These are phyloP conservation scores for Temnothorax rugatulus DNA, from an alignment of 2,888 invertebrate genomes.

Conservation along the genomic window DNA sequence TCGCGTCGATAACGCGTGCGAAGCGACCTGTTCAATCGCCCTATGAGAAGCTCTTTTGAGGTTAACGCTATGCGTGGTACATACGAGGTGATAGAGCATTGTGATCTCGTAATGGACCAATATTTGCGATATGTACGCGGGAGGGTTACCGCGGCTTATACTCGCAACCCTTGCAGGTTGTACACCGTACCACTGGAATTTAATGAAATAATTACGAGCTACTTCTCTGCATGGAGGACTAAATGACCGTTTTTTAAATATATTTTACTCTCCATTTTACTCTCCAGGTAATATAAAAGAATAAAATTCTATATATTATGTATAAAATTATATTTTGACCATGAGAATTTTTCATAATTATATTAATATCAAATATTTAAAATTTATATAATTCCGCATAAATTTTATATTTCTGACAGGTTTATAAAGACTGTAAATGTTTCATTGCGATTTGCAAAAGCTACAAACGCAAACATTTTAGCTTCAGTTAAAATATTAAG, in stretches of 20 bases:
- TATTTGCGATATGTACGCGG: conserved; percentile 80
- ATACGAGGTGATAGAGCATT: conserved; percentile 76
- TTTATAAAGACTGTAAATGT: not conserved
- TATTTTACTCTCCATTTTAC: too few species aligned
- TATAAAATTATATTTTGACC: not conserved
- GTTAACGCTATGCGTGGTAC: conserved; percentile 59
- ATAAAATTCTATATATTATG: not conserved
- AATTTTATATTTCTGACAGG: not conserved
- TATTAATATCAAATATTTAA: not conserved
- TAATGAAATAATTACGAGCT: conserved; percentile 58
- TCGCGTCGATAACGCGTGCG: conserved; percentile 12
- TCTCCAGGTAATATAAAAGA: not conserved
- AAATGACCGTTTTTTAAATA: not conserved
- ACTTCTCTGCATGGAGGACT: conserved; percentile 19
- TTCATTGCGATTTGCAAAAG: not conserved
- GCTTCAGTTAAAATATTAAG: not conserved
- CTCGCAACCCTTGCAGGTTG: conserved; percentile 62
- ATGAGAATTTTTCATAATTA: not conserved
- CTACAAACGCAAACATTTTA: not conserved
- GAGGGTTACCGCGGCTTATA: conserved; percentile 71
- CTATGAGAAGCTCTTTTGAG: conserved; percentile 50
- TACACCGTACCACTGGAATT: conserved; percentile 53
- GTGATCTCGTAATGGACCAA: conserved; percentile 83
- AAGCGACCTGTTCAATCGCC: conserved; percentile 37
- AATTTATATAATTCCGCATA: not conserved